These are phyloP conservation scores for Chironomus riparius DNA, from an alignment of 2,888 invertebrate species.

Conservation along the genomic window DNA sequence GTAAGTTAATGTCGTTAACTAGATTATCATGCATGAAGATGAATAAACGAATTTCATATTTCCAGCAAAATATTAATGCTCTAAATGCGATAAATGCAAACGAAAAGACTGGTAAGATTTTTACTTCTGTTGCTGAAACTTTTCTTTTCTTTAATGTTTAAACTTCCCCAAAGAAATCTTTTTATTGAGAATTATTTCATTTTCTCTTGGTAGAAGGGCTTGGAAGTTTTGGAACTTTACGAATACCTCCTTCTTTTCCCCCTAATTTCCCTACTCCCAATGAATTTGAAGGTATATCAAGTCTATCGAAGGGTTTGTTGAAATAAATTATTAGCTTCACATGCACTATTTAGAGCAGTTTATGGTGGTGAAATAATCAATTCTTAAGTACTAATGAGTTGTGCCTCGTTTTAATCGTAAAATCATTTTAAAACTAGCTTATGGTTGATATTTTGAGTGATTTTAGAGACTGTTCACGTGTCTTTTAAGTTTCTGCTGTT, in stretches of 20 bases:
- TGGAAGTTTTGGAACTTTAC: not conserved
- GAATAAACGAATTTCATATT: not conserved
- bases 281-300: not conserved
- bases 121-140: not conserved
- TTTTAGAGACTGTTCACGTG: too few species aligned
- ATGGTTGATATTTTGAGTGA: too few species aligned
- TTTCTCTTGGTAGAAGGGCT: not conserved
- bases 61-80: not conserved
- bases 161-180: not conserved
- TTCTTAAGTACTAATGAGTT: too few species aligned
- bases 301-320: not conserved
- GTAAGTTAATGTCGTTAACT: not conserved
- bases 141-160: not conserved
- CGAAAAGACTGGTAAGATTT: not conserved
- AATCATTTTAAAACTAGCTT: too few species aligned
- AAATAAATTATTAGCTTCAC: not conserved
- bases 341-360: too few species aligned
- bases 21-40: not conserved
- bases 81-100: not conserved
- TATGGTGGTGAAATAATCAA: too few species aligned
- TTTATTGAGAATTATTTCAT: not conserved
- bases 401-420: too few species aligned
- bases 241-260: not conserved
- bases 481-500: too few species aligned
- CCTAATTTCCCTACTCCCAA: not conserved